Conservation (phyloP, 2,797 vertebrate species). For the Trachops cirrhosus region DNA sequence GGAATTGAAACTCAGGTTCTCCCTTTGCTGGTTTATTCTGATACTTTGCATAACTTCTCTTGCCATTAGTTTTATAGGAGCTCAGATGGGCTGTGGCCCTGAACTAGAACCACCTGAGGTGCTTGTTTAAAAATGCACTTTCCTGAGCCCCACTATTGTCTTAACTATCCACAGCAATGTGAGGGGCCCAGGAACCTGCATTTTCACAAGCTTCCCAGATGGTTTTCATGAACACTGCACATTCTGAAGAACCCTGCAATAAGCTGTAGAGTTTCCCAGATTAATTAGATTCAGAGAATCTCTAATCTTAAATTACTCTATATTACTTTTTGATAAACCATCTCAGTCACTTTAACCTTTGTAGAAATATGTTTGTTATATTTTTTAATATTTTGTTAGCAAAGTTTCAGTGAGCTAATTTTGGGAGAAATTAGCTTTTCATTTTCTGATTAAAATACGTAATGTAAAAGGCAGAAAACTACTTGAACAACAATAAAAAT, state of each 20-base stretch:
- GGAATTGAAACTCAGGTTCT: background rate
- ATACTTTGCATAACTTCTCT: background rate
- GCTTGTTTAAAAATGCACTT: background rate
- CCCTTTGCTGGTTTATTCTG: background rate
- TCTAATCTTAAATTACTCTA: background rate
- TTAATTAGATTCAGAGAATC: background rate
- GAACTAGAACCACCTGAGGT: background rate
- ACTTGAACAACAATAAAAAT: too few species aligned
- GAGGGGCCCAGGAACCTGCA: background rate
- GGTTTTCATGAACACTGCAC: background rate
- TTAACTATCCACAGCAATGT: background rate
- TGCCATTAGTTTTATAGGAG: background rate
- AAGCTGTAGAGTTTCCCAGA: background rate
- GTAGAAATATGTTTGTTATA: background rate
- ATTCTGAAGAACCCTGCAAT: background rate
- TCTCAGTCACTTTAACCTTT: background rate
- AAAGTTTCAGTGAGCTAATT: background rate
- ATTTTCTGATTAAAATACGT: conserved; percentile 13
- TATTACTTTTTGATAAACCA: background rate
- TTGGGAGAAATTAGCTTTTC: background rate
- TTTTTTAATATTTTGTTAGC: background rate
- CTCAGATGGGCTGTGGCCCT: background rate
- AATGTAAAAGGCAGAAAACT: background rate
- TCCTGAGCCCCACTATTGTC: background rate
- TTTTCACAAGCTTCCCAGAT: background rate